phyloP scores from a whole-genome alignment of 2,113 vertebrate genomes.

The Leptocoma aspasia region DNA sequence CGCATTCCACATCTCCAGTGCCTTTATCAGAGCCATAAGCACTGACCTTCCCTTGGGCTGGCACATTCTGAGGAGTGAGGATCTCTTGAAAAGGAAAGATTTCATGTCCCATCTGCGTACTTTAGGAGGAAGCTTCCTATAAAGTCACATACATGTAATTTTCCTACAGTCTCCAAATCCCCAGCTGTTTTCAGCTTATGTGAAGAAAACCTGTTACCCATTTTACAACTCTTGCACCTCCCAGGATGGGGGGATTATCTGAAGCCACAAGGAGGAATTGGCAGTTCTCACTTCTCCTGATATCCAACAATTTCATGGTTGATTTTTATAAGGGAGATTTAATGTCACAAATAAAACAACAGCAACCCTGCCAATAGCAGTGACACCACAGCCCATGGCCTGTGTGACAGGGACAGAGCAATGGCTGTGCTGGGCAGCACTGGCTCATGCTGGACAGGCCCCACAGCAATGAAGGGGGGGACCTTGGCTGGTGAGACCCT shows the following conservation, averaged over 20 bases:
- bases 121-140: neutral
- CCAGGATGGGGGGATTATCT: neutral
- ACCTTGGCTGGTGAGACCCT: neutral
- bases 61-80: neutral
- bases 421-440: accelerated
- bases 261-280: neutral
- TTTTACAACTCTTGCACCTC: neutral
- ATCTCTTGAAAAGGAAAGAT: neutral
- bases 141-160: neutral
- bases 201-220: neutral
- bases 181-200: neutral
- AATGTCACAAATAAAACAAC: neutral
- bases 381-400: accelerated
- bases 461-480: no score
- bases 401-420: accelerated
- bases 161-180: neutral
- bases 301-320: neutral
- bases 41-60: neutral
- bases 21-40: neutral
- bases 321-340: neutral
- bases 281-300: neutral
- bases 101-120: neutral
- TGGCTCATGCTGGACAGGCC: neutral
- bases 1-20: neutral
- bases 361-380: neutral